Conservation (phyloP, 2,888 invertebrate species). For the Stramonita haemastoma region DNA sequence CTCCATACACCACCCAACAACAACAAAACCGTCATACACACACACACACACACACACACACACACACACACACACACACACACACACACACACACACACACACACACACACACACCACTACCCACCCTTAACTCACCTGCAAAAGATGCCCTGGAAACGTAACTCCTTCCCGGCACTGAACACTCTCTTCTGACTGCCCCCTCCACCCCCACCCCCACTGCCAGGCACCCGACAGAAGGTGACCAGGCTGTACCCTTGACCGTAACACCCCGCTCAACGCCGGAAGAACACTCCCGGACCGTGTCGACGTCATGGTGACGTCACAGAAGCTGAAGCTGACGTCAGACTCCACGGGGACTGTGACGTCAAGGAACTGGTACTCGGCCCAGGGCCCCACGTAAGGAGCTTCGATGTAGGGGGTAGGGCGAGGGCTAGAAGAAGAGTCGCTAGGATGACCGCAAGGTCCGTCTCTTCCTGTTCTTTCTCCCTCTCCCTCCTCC, state of each 20-base stretch:
- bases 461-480: neutral
- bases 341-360: constrained; percentile 33
- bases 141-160: constrained; percentile 34
- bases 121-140: constrained; percentile 25
- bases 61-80: neutral
- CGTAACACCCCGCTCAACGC: constrained; percentile 15
- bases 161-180: constrained; percentile 24
- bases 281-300: neutral
- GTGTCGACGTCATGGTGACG: constrained; percentile 25
- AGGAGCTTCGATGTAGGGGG: constrained; percentile 37
- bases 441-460: constrained; percentile 4
- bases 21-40: too few relatives aligned
- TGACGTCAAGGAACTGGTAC: constrained; percentile 42
- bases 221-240: constrained; percentile 18
- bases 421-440: constrained; percentile 1
- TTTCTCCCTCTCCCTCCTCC: neutral
- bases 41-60: too few relatives aligned
- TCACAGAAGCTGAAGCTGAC: constrained; percentile 41
- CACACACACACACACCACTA: neutral
- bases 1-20: too few relatives aligned
- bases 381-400: constrained; percentile 39
- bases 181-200: neutral
- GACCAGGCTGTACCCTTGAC: constrained; percentile 34
- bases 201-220: neutral
- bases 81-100: neutral